Conservation (phyloP, 1,140 invertebrate species). For the Papilio dardanus region DNA sequence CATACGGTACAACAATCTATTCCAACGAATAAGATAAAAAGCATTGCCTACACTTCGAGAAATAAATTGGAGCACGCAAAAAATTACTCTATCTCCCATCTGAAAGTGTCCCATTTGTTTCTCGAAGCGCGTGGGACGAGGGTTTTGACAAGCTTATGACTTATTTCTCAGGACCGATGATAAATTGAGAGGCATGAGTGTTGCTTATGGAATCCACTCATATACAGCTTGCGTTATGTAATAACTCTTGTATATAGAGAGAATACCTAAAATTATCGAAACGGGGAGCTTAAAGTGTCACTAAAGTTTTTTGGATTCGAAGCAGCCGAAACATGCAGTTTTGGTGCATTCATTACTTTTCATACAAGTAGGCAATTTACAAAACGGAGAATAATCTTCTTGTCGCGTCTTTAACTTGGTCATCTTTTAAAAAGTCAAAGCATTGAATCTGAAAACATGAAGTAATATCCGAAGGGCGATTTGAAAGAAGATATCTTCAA, state of each 20-base stretch:
- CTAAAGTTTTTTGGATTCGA: background rate
- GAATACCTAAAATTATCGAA: background rate
- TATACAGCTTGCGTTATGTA: background rate
- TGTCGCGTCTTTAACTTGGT: background rate
- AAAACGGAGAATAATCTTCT: no score
- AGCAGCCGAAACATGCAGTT: background rate
- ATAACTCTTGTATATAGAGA: background rate
- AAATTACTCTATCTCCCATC: conserved; percentile 50
- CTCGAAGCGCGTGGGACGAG: conserved; percentile 46
- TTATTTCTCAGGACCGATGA: conserved; percentile 52
- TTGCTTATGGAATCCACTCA: conserved; percentile 10
- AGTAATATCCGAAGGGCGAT: background rate
- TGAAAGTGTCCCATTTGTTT: conserved; percentile 51
- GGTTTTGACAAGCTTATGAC: conserved; percentile 49
- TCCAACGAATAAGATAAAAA: conserved; percentile 18
- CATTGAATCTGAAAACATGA: background rate
- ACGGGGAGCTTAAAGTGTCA: background rate
- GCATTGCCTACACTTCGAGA: conserved; percentile 45
- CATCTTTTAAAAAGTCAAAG: background rate
- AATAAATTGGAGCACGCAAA: conserved; percentile 50
- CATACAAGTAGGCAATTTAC: no score
- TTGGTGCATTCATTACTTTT: background rate
- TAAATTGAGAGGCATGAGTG: conserved; percentile 41
- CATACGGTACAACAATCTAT: background rate
- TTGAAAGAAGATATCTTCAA: background rate